Percentiles rank a stretch among this genome's conserved stretches.
Evolutionary conservation across 2,888 invertebrate species (phyloP).

Genomic region (Sepioteuthis lessoniana): DNA sequence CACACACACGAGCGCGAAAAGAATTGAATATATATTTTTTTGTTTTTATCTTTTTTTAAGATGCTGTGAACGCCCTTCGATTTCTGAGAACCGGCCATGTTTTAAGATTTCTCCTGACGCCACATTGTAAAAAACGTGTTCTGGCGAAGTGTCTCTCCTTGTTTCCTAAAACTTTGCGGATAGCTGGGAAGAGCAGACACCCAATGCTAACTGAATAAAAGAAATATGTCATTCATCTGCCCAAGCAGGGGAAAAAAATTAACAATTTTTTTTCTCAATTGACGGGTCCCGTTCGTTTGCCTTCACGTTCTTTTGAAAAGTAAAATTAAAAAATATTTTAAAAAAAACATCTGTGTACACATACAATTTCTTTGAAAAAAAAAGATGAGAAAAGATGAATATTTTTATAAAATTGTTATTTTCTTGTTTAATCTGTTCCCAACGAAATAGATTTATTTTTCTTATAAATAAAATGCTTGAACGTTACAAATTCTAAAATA

Average conservation of each 20-base stretch:
- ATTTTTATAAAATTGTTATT: background rate
- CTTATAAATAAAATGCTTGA: too few species aligned
- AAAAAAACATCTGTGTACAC: background rate
- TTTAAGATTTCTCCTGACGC: background rate
- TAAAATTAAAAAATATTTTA: background rate
- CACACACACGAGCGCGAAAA: background rate
- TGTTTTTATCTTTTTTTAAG: too few species aligned
- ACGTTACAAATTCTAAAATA: too few species aligned
- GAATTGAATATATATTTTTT: too few species aligned
- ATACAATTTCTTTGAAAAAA: background rate
- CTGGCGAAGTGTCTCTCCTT: background rate
- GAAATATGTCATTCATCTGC: conserved; percentile 33
- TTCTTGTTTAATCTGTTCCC: background rate
- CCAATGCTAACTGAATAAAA: conserved; percentile 14
- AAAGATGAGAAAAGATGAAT: background rate
- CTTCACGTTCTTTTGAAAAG: background rate
- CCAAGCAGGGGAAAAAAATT: background rate
- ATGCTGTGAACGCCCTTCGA: background rate
- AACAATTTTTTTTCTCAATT: conserved; percentile 16
- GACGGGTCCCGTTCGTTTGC: background rate
- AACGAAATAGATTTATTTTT: background rate
- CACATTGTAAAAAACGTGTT: background rate
- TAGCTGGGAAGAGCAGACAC: background rate
- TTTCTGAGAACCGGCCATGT: background rate
- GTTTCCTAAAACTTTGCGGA: background rate